These are phyloP conservation scores for Balaenoptera acutorostrata DNA, from an alignment of 2,113 vertebrate species.

Conservation along the genomic window DNA sequence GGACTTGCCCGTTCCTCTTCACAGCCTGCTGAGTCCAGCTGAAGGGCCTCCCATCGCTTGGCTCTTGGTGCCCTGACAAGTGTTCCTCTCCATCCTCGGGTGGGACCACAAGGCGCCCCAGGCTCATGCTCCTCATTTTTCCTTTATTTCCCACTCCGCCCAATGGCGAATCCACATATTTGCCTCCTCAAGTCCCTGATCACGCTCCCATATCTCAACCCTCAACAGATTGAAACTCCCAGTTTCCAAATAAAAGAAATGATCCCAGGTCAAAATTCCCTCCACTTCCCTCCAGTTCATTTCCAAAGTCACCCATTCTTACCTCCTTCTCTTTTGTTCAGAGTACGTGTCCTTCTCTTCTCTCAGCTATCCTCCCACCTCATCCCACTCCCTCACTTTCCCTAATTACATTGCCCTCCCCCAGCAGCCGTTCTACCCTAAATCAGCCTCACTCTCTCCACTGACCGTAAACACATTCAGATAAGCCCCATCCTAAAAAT, in stretches of 20 bases:
- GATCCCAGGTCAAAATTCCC: background rate
- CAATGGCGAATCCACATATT: background rate
- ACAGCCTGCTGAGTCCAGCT: background rate
- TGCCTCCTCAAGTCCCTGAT: background rate
- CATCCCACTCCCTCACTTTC: background rate
- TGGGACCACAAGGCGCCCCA: background rate
- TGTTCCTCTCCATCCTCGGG: background rate
- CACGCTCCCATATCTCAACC: background rate
- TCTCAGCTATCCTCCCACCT: background rate
- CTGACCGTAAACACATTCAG: background rate
- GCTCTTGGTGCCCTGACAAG: background rate
- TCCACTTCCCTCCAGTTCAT: background rate
- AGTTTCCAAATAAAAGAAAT: background rate
- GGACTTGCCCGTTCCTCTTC: background rate
- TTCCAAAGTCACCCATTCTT: background rate
- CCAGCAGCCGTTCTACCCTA: too few relatives aligned
- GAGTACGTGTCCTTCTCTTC: background rate
- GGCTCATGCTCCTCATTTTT: background rate
- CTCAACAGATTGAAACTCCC: background rate
- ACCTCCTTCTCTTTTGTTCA: background rate
- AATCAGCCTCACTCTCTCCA: background rate
- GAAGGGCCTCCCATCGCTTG: background rate
- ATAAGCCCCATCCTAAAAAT: background rate
- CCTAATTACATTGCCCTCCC: background rate
- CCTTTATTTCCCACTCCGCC: background rate